These are phyloP conservation scores for Holothuria leucospilota DNA, from an alignment of 53 echinoderm and acorn worm species.

Conservation along the genomic window DNA sequence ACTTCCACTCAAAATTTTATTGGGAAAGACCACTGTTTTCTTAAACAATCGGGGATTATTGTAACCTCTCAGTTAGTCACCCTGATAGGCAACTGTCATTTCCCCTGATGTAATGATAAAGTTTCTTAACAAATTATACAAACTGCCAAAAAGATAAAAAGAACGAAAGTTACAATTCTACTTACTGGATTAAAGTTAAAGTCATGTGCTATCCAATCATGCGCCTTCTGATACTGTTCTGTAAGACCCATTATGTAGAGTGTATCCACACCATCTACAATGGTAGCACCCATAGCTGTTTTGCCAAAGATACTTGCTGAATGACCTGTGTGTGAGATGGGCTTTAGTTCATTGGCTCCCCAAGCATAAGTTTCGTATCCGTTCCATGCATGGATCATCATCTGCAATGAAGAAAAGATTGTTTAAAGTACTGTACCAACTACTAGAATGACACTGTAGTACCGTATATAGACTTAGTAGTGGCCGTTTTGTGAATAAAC, in stretches of 20 bases:
- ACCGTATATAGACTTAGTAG: too few relatives aligned
- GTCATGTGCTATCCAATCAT: slow-evolving; percentile 84
- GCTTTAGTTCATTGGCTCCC: slow-evolving; percentile 98
- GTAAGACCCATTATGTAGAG: slow-evolving; percentile 95
- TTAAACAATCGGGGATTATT: too few relatives aligned
- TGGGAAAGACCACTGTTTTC: too few relatives aligned
- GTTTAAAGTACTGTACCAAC: too few relatives aligned
- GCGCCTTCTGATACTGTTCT: slow-evolving; percentile 86
- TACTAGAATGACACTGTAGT: too few relatives aligned
- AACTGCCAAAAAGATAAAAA: too few relatives aligned
- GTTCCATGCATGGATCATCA: slow-evolving; percentile 99
- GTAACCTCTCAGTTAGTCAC: too few relatives aligned
- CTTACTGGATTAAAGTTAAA: slow-evolving; percentile 93
- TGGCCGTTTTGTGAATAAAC: too few relatives aligned
- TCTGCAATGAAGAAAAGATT: slow-evolving; percentile 55
- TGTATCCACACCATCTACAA: slow-evolving; percentile 96
- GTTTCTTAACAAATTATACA: too few relatives aligned
- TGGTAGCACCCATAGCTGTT: slow-evolving; percentile 95
- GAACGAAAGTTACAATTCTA: background rate
- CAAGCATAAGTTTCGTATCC: slow-evolving; percentile 96
- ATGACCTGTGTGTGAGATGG: slow-evolving; percentile 87
- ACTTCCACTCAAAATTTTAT: too few relatives aligned
- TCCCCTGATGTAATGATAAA: too few relatives aligned
- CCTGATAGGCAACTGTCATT: too few relatives aligned
- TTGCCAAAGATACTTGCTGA: slow-evolving; percentile 97